These are phyloP conservation scores for Oophaga pumilio DNA, from an alignment of 2,113 vertebrate species.

Conservation along the genomic window DNA sequence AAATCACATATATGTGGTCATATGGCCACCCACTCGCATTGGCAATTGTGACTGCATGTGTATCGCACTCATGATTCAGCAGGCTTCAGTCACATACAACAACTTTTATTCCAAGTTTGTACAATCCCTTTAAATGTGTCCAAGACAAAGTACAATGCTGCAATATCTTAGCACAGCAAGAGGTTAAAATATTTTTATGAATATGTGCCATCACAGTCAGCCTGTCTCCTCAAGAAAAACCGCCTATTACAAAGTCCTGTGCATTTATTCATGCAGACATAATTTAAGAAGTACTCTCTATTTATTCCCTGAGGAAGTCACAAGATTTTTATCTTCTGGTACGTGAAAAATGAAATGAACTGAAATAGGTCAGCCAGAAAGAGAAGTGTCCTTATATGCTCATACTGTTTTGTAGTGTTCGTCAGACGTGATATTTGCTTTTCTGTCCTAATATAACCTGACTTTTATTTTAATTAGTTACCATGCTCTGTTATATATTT, in stretches of 20 bases:
- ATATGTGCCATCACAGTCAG: background rate
- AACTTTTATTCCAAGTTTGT: no score
- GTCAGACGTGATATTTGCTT: slow-evolving; percentile 26
- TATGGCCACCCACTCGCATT: no score
- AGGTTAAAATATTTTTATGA: slow-evolving; percentile 44
- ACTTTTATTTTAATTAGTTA: slow-evolving; percentile 20
- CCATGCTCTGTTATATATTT: background rate
- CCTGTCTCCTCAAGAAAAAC: background rate
- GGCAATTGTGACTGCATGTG: no score
- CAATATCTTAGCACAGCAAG: background rate
- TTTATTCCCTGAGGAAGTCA: slow-evolving; percentile 53
- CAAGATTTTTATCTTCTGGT: slow-evolving; percentile 56
- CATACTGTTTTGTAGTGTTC: slow-evolving; percentile 20
- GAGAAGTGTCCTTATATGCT: slow-evolving; percentile 32
- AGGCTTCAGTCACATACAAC: no score
- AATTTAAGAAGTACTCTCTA: slow-evolving; percentile 53
- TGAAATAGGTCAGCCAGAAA: slow-evolving; percentile 57
- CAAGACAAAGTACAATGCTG: background rate
- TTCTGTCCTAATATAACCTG: slow-evolving; percentile 21
- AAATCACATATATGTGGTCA: no score
- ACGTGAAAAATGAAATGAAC: slow-evolving; percentile 52
- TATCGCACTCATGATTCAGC: no score
- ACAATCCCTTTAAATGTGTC: background rate
- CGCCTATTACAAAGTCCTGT: slow-evolving; percentile 12
- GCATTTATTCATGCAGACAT: slow-evolving; percentile 49